Evolutionary conservation across 1,140 invertebrate genomes (phyloP).

Genomic region (Berghia stephanieae): DNA sequence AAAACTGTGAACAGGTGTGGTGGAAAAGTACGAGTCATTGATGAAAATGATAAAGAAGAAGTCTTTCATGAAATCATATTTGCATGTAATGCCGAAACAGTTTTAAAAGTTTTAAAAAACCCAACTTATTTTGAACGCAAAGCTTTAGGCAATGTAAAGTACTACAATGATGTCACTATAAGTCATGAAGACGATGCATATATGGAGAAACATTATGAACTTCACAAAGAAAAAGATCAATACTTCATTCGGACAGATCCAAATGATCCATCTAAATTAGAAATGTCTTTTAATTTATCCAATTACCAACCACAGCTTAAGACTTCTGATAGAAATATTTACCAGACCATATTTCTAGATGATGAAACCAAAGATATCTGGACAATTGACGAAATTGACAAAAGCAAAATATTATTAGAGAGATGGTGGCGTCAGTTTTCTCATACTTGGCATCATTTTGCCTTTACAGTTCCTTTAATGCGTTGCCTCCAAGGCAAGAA

Average conservation of each 20-base stretch:
- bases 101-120: conserved; percentile 44
- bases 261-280: conserved; percentile 47
- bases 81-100: conserved; percentile 58
- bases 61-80: conserved; percentile 56
- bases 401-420: conserved; percentile 45
- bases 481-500: conserved; percentile 53
- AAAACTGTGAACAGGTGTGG: conserved; percentile 35
- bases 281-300: conserved; percentile 59
- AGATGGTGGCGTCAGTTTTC: conserved; percentile 59
- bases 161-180: conserved; percentile 54
- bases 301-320: conserved; percentile 58
- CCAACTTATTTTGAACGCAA: conserved; percentile 48
- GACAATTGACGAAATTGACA: conserved; percentile 46
- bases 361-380: conserved; percentile 41
- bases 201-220: conserved; percentile 55
- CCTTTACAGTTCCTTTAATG: conserved; percentile 56
- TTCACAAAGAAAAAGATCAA: conserved; percentile 52
- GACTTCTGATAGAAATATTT: conserved; percentile 43
- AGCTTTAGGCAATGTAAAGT: conserved; percentile 54
- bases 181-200: conserved; percentile 58
- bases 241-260: conserved; percentile 53
- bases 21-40: conserved; percentile 40
- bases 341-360: conserved; percentile 58
- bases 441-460: conserved; percentile 57
- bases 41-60: conserved; percentile 38